Evolutionary conservation across 2,113 vertebrate species (phyloP).

Genomic region (Thryonomys swinderianus): DNA sequence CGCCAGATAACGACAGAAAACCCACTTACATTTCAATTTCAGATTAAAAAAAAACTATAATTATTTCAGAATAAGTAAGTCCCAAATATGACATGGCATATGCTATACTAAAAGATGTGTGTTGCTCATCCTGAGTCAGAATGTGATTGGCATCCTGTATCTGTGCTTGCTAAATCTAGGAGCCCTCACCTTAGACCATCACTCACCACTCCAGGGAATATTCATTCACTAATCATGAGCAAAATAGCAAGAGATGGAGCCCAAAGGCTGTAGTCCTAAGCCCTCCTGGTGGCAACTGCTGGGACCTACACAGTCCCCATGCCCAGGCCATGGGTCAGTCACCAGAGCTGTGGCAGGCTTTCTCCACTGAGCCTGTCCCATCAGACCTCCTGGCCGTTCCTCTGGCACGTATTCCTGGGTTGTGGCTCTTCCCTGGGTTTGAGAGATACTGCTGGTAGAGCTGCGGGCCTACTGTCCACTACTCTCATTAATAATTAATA

Average conservation of each 20-base stretch:
- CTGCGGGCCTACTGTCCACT: neutral
- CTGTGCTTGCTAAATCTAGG: constrained; percentile 49
- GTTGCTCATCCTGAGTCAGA: constrained; percentile 4
- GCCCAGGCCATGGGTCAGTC: neutral
- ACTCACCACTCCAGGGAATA: neutral
- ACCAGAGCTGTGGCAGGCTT: neutral
- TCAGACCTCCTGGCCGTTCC: neutral
- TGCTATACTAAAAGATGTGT: neutral
- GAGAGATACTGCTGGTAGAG: neutral
- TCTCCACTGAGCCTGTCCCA: neutral
- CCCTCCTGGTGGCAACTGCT: neutral
- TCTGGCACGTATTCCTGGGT: neutral
- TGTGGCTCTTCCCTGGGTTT: neutral
- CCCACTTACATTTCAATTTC: neutral
- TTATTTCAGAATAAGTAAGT: neutral
- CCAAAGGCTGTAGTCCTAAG: neutral
- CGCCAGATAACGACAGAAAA: neutral
- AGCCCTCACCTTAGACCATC: neutral
- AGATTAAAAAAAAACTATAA: neutral
- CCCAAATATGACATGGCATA: neutral
- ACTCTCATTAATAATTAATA: neutral
- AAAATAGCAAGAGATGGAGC: neutral
- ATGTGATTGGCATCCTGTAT: neutral
- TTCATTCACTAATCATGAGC: neutral
- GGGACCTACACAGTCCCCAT: neutral